Evolutionary conservation across 2,797 vertebrate species (phyloP).

Genomic region (Microcaecilia unicolor): DNA sequence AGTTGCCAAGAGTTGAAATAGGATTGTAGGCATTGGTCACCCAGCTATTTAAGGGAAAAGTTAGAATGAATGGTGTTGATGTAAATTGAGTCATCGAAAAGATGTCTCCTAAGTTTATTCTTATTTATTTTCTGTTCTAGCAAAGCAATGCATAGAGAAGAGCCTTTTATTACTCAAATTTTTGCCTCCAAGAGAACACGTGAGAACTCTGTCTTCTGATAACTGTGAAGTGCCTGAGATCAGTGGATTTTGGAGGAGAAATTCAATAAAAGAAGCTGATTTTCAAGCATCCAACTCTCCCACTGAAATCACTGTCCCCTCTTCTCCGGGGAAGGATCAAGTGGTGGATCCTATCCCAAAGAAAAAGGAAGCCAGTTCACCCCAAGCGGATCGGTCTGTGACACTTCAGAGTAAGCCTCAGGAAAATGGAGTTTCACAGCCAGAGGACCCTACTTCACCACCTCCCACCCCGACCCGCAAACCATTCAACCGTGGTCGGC

Average conservation of each 20-base stretch:
- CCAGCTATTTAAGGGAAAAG: no score
- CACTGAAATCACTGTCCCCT: constrained; percentile 7
- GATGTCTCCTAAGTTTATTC: neutral
- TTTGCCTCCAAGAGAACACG: constrained; percentile 44
- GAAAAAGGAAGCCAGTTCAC: constrained; percentile 15
- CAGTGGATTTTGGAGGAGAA: constrained; percentile 43
- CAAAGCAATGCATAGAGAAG: constrained; percentile 84
- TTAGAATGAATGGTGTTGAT: no score
- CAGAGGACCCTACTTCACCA: constrained; percentile 63
- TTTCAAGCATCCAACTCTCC: constrained; percentile 57
- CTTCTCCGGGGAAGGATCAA: constrained; percentile 12
- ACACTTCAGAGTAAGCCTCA: constrained; percentile 34
- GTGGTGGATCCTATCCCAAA: neutral
- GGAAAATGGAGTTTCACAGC: constrained; percentile 51
- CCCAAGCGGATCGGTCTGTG: constrained; percentile 18
- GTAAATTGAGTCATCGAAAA: no score
- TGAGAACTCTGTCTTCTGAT: constrained; percentile 24
- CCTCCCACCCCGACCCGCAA: constrained; percentile 71
- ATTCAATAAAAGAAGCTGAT: constrained; percentile 67
- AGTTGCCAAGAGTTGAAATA: no score
- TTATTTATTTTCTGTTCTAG: constrained; percentile 39
- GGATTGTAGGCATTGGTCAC: no score
- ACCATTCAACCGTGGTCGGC: constrained; percentile 75
- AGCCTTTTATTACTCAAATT: constrained; percentile 82
- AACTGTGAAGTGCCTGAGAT: constrained; percentile 9